Percentiles rank a stretch among this genome's conserved stretches.
Conservation (phyloP, 1,140 invertebrate genomes). For the Aphaenogaster rudis region DNA sequence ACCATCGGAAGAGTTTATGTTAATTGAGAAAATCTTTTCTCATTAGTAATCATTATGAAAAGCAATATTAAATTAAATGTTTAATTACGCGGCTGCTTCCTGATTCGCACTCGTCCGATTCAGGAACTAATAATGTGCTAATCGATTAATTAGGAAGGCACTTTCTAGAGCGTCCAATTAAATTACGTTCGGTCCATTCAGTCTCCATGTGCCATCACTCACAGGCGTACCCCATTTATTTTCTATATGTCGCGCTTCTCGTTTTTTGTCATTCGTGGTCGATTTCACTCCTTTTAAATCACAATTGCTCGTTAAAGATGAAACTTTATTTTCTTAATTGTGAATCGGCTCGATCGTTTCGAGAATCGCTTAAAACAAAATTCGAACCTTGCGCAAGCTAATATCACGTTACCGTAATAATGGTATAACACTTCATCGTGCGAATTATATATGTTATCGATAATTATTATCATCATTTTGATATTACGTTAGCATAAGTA, state of each 20-base stretch:
- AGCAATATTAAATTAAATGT: conserved; percentile 29
- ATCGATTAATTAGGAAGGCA: conserved; percentile 71
- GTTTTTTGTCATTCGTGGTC: conserved; percentile 66
- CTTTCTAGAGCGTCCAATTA: conserved; percentile 75
- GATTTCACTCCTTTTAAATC: conserved; percentile 75
- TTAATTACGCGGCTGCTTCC: conserved; percentile 27
- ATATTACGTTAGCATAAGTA: background rate
- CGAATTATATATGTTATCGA: conserved; percentile 14
- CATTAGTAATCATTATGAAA: conserved; percentile 12
- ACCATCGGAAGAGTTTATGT: background rate
- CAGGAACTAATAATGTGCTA: conserved; percentile 45
- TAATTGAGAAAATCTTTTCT: conserved; percentile 2
- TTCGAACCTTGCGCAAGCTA: conserved; percentile 17
- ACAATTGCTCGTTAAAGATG: conserved; percentile 59
- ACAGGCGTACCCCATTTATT: conserved; percentile 68
- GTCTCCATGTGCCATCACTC: conserved; percentile 56
- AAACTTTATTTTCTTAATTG: conserved; percentile 44
- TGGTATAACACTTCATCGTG: conserved; percentile 8
- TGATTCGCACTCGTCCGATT: background rate
- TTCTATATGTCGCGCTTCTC: conserved; percentile 40
- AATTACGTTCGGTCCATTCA: conserved; percentile 66
- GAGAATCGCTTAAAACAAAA: background rate
- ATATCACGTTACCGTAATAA: conserved; percentile 23
- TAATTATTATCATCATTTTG: conserved; percentile 13
- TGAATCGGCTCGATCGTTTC: background rate